Conservation (phyloP, 2,113 vertebrate species). For the Atlantisia rogersi region DNA sequence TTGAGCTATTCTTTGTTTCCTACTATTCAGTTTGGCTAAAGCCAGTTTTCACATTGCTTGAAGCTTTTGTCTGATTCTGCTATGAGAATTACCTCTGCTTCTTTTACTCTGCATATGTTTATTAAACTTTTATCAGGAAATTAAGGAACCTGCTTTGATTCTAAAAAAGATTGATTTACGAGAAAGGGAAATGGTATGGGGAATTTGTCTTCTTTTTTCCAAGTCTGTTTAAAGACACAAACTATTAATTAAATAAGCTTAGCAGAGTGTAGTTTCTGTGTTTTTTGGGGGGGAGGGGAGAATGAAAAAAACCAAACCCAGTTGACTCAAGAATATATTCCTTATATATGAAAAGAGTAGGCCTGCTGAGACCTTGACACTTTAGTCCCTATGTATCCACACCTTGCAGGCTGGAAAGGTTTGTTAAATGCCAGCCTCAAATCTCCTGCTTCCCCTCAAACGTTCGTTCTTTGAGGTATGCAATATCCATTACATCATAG, state of each 20-base stretch:
- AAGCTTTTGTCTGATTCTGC: conserved; percentile 52
- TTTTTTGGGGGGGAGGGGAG: neutral
- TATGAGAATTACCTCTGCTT: conserved; percentile 38
- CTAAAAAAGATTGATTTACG: conserved; percentile 34
- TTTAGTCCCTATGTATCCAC: neutral
- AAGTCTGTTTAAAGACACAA: neutral
- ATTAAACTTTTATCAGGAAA: conserved; percentile 66
- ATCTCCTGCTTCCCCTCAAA: neutral
- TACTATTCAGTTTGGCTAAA: conserved; percentile 60
- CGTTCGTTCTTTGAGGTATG: neutral
- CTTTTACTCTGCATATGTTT: conserved; percentile 60
- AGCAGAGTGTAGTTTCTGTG: neutral
- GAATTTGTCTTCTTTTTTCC: neutral
- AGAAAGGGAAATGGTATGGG: neutral
- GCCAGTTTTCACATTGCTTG: conserved; percentile 25
- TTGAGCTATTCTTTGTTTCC: conserved; percentile 65
- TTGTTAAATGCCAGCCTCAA: neutral
- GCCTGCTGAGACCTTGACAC: neutral
- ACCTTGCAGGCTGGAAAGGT: neutral
- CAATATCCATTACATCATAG: neutral
- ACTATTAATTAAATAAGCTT: neutral
- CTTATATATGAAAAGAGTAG: neutral
- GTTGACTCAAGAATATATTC: neutral
- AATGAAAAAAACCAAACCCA: neutral
- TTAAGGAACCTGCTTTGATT: conserved; percentile 54